Conservation (phyloP, 2,797 vertebrate genomes). For the Ctenochaetus hawaiiensis region DNA sequence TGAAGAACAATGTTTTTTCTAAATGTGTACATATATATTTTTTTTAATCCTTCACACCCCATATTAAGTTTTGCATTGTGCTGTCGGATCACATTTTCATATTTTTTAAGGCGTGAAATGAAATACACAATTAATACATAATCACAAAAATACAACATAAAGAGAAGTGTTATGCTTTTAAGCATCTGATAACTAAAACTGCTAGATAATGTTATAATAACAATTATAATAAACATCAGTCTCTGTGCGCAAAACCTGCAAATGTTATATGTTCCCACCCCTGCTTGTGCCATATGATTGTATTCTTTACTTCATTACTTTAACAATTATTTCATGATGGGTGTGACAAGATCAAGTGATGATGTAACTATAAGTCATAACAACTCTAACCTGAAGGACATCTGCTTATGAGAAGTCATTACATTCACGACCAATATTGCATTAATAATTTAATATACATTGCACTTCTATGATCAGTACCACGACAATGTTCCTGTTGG, state of each 20-base stretch:
- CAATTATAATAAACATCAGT: not conserved
- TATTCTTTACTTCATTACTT: not conserved
- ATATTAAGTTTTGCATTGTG: slow-evolving; percentile 37
- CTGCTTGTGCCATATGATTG: not conserved
- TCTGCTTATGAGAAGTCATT: slow-evolving; percentile 9
- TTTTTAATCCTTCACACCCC: slow-evolving; percentile 31
- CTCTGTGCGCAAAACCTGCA: not conserved
- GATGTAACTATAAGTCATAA: slow-evolving; percentile 10
- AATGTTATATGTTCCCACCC: not conserved
- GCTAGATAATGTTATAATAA: slow-evolving; percentile 36
- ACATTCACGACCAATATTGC: not conserved
- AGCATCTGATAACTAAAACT: slow-evolving; percentile 29
- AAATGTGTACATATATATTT: slow-evolving; percentile 37
- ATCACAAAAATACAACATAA: slow-evolving; percentile 34
- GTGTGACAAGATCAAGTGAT: not conserved
- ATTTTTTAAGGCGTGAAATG: slow-evolving; percentile 32
- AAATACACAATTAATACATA: slow-evolving; percentile 27
- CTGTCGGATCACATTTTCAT: slow-evolving; percentile 48
- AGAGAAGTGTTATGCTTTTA: slow-evolving; percentile 40
- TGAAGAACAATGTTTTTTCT: slow-evolving; percentile 20
- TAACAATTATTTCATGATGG: slow-evolving; percentile 2
- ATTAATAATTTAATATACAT: slow-evolving; percentile 2
- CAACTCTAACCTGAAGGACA: not conserved
- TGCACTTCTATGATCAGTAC: not conserved
- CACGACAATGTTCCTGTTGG: not conserved